These are phyloP conservation scores for Catostylus mosaicus DNA, from an alignment of 30 jellyfish, hydroid and myxozoan species.

Conservation along the genomic window DNA sequence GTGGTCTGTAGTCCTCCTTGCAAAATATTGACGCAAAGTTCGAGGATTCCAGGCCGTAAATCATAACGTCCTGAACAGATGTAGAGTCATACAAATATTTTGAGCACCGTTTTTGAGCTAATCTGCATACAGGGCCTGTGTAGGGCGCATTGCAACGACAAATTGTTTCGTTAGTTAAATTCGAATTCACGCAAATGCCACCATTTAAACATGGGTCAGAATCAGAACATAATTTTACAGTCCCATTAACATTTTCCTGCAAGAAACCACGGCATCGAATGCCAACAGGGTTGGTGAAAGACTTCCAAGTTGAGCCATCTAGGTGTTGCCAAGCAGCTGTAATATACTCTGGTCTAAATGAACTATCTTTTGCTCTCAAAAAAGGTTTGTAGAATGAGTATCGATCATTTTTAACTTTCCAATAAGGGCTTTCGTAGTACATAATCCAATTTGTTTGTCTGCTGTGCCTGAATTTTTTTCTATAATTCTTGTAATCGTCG, in stretches of 20 bases:
- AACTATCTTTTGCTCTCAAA: conserved; percentile 26
- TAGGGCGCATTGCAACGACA: conserved; percentile 9
- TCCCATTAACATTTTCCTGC: background rate
- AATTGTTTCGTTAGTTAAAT: conserved; percentile 29
- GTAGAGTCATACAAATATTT: background rate
- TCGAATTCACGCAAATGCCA: conserved; percentile 24
- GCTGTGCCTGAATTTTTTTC: conserved; percentile 63
- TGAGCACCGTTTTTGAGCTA: conserved; percentile 14
- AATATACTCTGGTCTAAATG: conserved; percentile 55
- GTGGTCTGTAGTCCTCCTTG: conserved; percentile 32
- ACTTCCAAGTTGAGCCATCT: conserved; percentile 17
- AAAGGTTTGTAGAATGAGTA: background rate
- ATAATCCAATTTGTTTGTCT: conserved; percentile 37
- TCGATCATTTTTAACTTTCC: conserved; percentile 36
- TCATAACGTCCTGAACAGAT: background rate
- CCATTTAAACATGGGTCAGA: conserved; percentile 31
- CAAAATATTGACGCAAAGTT: conserved; percentile 55
- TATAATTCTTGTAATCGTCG: conserved; percentile 14
- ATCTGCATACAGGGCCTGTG: background rate
- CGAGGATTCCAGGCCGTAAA: conserved; percentile 7
- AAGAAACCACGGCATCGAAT: conserved; percentile 38
- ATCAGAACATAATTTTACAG: conserved; percentile 8
- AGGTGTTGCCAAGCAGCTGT: conserved; percentile 41
- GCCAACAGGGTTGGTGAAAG: conserved; percentile 3
- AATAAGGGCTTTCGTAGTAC: conserved; percentile 27